A percentile compares a stretch with the other conserved stretches of the same genome.
phyloP scores from a whole-genome alignment of 1,140 invertebrate species.

The Oscheius sp. region DNA sequence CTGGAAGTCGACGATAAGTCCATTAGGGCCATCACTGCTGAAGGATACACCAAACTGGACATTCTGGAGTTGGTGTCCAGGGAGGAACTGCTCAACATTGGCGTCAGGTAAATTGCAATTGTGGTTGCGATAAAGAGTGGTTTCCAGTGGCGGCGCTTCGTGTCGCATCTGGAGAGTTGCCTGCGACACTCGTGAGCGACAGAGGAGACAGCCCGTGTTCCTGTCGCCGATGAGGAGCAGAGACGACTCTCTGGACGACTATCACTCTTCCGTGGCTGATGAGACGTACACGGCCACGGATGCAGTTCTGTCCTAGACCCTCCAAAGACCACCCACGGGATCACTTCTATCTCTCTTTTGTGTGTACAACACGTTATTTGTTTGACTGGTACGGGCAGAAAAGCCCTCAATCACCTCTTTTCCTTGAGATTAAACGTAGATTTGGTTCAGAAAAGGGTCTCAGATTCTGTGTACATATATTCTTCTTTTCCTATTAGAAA shows the following conservation, averaged over 20 bases:
- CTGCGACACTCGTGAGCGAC: conserved; percentile 43
- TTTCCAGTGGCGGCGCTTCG: conserved; percentile 56
- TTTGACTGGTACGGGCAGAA: too few species aligned
- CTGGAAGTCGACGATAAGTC: conserved; percentile 38
- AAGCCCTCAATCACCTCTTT: too few species aligned
- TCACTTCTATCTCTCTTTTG: too few species aligned
- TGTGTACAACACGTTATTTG: too few species aligned
- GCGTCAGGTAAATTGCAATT: conserved; percentile 68
- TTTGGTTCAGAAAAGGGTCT: too few species aligned
- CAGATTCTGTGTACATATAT: too few species aligned
- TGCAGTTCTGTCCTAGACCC: too few species aligned
- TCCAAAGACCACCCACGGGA: too few species aligned
- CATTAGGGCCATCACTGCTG: conserved; percentile 69
- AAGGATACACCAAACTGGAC: conserved; percentile 77
- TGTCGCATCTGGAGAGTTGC: conserved; percentile 60
- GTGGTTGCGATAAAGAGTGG: conserved; percentile 11
- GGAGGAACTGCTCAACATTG: conserved; percentile 74
- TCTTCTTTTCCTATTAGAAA: too few species aligned
- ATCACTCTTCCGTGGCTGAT: conserved; percentile 31
- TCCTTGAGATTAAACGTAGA: too few species aligned
- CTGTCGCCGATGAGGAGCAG: conserved; percentile 27
- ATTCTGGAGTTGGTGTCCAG: conserved; percentile 72
- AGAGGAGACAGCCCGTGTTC: conserved; percentile 8
- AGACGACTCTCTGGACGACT: conserved; percentile 37
- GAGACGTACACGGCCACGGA: not conserved